A percentile compares a stretch with the other conserved stretches of the same genome.
These are phyloP conservation scores for Calameuta pallipes DNA, from an alignment of 2,888 invertebrate species.

Conservation along the genomic window DNA sequence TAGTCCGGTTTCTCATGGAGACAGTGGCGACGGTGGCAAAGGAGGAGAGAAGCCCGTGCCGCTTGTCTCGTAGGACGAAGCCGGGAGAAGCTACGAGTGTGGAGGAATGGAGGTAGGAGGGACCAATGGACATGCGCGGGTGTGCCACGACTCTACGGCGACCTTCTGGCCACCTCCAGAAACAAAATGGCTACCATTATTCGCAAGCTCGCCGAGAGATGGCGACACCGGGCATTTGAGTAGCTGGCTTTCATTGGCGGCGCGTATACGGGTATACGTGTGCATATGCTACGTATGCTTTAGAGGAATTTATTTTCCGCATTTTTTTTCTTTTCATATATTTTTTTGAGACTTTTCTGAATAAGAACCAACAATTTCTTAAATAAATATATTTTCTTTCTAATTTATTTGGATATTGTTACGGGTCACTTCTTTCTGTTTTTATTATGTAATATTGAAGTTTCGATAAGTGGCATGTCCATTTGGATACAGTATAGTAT, in stretches of 20 bases:
- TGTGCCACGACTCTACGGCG: slow-evolving; percentile 66
- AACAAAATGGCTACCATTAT: slow-evolving; percentile 73
- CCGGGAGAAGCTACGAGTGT: slow-evolving; percentile 44
- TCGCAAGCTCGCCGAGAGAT: slow-evolving; percentile 61
- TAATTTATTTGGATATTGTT: background rate
- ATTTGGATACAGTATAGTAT: background rate
- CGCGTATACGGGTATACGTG: background rate
- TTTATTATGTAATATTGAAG: background rate
- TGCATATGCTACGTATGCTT: background rate
- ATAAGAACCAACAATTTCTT: background rate
- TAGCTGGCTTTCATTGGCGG: background rate
- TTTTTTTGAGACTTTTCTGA: background rate
- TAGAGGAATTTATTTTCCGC: too few species aligned
- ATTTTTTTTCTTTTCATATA: too few species aligned
- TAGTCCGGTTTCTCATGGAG: background rate
- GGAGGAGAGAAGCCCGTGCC: slow-evolving; percentile 28
- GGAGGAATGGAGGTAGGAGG: slow-evolving; percentile 57
- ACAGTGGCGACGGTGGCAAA: slow-evolving; percentile 30
- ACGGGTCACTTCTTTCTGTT: background rate
- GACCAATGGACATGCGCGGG: slow-evolving; percentile 71
- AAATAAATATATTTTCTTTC: background rate
- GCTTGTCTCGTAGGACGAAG: slow-evolving; percentile 31
- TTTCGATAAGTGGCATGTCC: slow-evolving; percentile 23
- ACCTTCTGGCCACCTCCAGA: slow-evolving; percentile 68
- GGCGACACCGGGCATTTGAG: slow-evolving; percentile 51